Base-by-base conservation (phyloP, 2,888 invertebrate species). In the Augochlorella aurata region DNA sequence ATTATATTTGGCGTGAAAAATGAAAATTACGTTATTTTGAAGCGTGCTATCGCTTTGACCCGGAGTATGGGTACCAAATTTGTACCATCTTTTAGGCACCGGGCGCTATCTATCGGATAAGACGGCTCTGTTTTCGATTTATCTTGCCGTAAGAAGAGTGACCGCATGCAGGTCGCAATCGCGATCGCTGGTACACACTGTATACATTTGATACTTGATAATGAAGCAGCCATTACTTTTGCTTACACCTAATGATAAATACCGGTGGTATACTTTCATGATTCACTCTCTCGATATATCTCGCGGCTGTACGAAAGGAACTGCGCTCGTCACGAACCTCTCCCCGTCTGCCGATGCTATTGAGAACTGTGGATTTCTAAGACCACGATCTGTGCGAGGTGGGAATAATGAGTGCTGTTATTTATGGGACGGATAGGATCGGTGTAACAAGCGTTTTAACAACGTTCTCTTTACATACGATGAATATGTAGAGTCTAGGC, bases 401-500 rank as follows among this genome's bases (percentile, higher is more conserved):
- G 74, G 49, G 73, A 74, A 70, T 81, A 81, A 79, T 50, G 49
- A 69, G 58, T 24, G 73, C n/a, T 73, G 73, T 79, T 81, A 79
- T 79, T 81, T 79, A 81, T 79, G 54, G 65, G 68, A 65, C 74
- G 69, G 79, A 73, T 71, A 69, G 63, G 52, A 73, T 81, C 80
- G 50, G 73, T 61, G 54, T 63, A 68, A 54, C 66, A 38, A 81
- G 72, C 38, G 74, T 79, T 79, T 69, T 74, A 58, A 47, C 66
- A 66, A 29, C 65, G 54, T 70, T 79, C 73, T 58, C 45, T 81
- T 81, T 79, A 74, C 81, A 74, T 74, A 70, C 81, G 65, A 74
- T 81, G 74, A 81, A 81, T 81, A 81, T 79, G 81, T 79, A 79
- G 79, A 73, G 66, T 65, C 61, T 38, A 16, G 45, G 69, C 66